These are phyloP conservation scores for Thumatha senex DNA, from an alignment of 2,888 invertebrate genomes.

Conservation along the genomic window DNA sequence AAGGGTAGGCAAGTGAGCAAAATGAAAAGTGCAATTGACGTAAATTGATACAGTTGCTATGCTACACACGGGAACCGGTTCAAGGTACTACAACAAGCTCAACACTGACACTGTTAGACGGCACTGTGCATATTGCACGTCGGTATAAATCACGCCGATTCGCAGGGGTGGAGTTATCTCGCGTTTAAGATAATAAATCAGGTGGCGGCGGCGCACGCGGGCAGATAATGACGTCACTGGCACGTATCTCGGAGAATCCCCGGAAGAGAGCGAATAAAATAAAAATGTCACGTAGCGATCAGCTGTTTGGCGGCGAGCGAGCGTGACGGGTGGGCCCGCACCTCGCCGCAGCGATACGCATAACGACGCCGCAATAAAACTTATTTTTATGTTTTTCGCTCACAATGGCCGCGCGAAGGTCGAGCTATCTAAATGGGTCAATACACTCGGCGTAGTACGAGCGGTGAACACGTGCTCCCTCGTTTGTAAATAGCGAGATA, in stretches of 20 bases:
- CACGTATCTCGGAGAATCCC: conserved; percentile 81
- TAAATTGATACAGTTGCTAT: conserved; percentile 25
- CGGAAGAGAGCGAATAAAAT: conserved; percentile 82
- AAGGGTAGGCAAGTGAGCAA: conserved; percentile 12
- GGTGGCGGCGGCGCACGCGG: conserved; percentile 62
- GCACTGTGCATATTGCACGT: conserved; percentile 32
- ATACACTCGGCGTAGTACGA: conserved; percentile 82
- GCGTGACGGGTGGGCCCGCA: conserved; percentile 68
- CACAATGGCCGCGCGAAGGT: conserved; percentile 84
- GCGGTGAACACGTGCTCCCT: conserved; percentile 80
- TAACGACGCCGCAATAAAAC: conserved; percentile 83
- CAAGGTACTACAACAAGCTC: conserved; percentile 43
- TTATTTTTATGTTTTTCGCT: conserved; percentile 84
- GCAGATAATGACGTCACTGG: conserved; percentile 80
- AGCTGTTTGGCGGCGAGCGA: conserved; percentile 74
- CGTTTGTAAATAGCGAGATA: conserved; percentile 84
- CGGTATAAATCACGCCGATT: conserved; percentile 62
- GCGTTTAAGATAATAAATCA: conserved; percentile 76
- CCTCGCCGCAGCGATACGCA: conserved; percentile 73
- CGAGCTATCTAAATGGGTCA: conserved; percentile 84
- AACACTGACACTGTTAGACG: conserved; percentile 58
- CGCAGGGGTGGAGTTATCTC: conserved; percentile 56
- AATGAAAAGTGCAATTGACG: conserved; percentile 39
- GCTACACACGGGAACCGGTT: conserved; percentile 37
- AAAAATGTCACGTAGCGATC: conserved; percentile 84